Evolutionary conservation across 92 coral and sea anemone genomes (phyloP), one percentile per base, ranked within the genome.

Genomic region (Paragorgia papillata): DNA sequence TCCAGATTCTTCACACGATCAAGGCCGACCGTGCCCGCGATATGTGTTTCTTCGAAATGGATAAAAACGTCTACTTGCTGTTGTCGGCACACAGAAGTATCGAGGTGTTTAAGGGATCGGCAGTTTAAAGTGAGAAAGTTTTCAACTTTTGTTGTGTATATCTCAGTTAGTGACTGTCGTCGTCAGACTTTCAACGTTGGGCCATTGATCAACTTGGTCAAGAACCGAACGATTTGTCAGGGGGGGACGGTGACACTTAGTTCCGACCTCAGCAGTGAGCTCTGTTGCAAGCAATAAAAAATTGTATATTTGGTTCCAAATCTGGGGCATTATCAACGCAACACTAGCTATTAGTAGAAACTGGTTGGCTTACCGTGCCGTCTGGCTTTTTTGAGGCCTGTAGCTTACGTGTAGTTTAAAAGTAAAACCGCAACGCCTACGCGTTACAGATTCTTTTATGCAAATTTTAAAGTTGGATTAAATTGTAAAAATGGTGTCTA

Each of bases 31-130:
- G 91, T 51, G 91, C 97, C 31, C 88, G 97, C 34, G 97, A 93
- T 84, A 90, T 93, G 93, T 89, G 80, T 57, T 93, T 93, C 73
- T 93, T 93, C 83, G 89, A 86, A 88, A 93, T 93, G 97, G 97
- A 90, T 14, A 89, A 81, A 55, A 82, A 60, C 8, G 90, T 93
- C 7, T 93, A 93, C 51, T 75, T 93, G 55, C 85, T 96, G 7
- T 88, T 93, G 21, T 86, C 97, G 24, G 88, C 97, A 22, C 97
- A 89, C 37, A 83, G 88, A 14, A 81, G 83, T 28, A 90, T 96
- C 0, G 88, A 68, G 62, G 85, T 93, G 20, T 93, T 86, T 64
- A 90, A 86, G 69, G 97, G 97, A 24, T 87, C 87, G 34, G 64
- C 50, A 68, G 85, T 28, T 43, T 80, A 46, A 69, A 21, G 2